Evolutionary conservation across 2,888 invertebrate species (phyloP), one percentile per base, ranked within the genome.

Genomic region (Parthenolecanium corni): DNA sequence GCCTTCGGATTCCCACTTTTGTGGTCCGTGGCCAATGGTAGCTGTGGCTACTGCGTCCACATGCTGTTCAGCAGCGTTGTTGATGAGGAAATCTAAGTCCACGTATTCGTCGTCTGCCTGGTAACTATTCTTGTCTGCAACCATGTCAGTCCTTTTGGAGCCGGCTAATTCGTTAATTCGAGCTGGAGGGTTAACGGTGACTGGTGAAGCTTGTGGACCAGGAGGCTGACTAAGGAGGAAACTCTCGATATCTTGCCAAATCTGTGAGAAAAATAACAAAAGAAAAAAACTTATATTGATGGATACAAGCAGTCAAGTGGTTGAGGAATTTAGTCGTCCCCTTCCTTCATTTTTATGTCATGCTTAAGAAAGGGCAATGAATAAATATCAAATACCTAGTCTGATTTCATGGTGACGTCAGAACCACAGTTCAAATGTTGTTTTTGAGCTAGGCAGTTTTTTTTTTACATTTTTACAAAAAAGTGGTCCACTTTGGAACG

Each of bases 181-280:
- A 9, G 49, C 18, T 6, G 58, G 23, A 11, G 58, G 36, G 23
- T 36, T 31, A n/a, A 58, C 31, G 36, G 49, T n/a, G 31, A 58
- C 58, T 14, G 58, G 58, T 49, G 49, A 23, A 2, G 58, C 58
- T 49, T 58, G 58, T 6, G 58, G 58, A 1, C 58, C 58, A n/a
- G 58, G n/a, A n/a, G 58, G 58, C 21, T 58, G 49, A 23, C 49
- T 58, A 9, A 58, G 57, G 9, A 57, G 38, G 23, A 58, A 49
- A 23, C 58, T 58, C 38, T 58, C 58, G 18, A 58, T 58, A 49
- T 58, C 58, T 58, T 58, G 58, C 58, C 58, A 58, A 47, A 58
- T 58, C 58, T 58, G 58, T 14, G 47, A 58, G n/a, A 18, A 51
- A 4, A 36, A 57, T 20, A 49, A 58, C 25, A 18, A 38, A 4